phyloP scores from a whole-genome alignment of 1,140 invertebrate species.

The Drosophila eugracilis region DNA sequence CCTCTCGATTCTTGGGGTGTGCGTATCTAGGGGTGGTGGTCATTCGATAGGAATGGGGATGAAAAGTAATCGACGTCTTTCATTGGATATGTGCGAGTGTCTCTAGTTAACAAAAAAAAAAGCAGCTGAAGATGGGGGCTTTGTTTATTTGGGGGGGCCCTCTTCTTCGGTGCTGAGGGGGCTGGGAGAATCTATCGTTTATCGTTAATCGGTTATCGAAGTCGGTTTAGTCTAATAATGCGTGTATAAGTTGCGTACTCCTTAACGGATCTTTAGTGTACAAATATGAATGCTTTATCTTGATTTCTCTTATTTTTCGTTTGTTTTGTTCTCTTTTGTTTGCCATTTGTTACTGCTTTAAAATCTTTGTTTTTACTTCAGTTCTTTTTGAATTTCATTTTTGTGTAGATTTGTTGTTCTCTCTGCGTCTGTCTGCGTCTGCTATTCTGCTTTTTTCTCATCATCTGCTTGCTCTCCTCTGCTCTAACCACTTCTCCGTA shows the following conservation, averaged over 20 bases:
- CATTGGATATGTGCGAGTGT: constrained; percentile 52
- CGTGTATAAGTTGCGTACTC: constrained; percentile 48
- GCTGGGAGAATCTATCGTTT: constrained; percentile 20
- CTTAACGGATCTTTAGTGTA: constrained; percentile 43
- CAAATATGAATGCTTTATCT: constrained; percentile 70
- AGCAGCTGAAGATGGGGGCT: constrained; percentile 12
- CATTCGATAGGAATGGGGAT: constrained; percentile 44
- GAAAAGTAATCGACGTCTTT: constrained; percentile 54
- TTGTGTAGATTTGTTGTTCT: constrained; percentile 66
- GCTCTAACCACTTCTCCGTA: constrained; percentile 5
- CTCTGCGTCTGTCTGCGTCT: constrained; percentile 42
- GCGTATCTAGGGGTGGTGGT: constrained; percentile 44
- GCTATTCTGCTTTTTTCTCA: constrained; percentile 34
- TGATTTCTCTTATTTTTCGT: constrained; percentile 21
- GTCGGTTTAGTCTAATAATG: constrained; percentile 51
- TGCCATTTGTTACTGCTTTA: constrained; percentile 74
- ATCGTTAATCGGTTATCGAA: constrained; percentile 31
- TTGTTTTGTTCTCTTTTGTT: constrained; percentile 46
- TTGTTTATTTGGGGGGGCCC: neutral
- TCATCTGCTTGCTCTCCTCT: constrained; percentile 15
- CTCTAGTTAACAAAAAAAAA: constrained; percentile 37
- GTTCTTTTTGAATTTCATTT: constrained; percentile 80
- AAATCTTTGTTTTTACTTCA: constrained; percentile 83
- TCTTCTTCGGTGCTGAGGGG: constrained; percentile 5
- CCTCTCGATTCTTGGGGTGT: constrained; percentile 2